A percentile compares a stretch with the other conserved stretches of the same genome.
phyloP scores from a whole-genome alignment of 2,113 vertebrate genomes.

The Macquaria ambigua region DNA sequence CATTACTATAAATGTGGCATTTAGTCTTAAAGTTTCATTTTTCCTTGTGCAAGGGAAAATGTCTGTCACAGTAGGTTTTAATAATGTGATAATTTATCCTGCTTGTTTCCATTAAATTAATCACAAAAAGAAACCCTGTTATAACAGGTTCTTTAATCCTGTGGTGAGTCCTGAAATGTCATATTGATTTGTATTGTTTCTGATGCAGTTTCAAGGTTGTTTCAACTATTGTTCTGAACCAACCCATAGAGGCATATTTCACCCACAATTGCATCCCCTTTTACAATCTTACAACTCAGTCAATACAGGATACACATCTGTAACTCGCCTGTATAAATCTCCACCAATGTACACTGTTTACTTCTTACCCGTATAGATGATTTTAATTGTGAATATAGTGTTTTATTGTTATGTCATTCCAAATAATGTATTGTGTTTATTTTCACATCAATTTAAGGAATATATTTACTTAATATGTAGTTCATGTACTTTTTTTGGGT shows the following conservation, averaged over 20 bases:
- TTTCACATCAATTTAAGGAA: neutral
- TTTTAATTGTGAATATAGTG: neutral
- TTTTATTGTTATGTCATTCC: neutral
- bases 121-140: neutral
- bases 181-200: constrained; percentile 26
- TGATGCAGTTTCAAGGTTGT: constrained; percentile 15
- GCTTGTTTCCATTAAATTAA: constrained; percentile 23
- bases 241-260: neutral
- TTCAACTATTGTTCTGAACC: constrained; percentile 13
- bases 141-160: constrained; percentile 10
- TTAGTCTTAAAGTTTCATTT: constrained; percentile 19
- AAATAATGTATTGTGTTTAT: neutral
- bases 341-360: neutral
- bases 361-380: neutral
- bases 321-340: neutral
- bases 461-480: neutral
- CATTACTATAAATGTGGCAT: constrained; percentile 45
- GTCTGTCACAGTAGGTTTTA: neutral
- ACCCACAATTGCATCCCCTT: neutral
- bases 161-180: constrained; percentile 14
- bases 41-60: constrained; percentile 1
- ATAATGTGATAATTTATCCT: constrained; percentile 10
- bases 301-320: neutral
- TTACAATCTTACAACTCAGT: neutral
- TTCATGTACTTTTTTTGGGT: neutral